Base-by-base conservation (phyloP, 2,888 invertebrate genomes). In the Campaea margaritaria region DNA sequence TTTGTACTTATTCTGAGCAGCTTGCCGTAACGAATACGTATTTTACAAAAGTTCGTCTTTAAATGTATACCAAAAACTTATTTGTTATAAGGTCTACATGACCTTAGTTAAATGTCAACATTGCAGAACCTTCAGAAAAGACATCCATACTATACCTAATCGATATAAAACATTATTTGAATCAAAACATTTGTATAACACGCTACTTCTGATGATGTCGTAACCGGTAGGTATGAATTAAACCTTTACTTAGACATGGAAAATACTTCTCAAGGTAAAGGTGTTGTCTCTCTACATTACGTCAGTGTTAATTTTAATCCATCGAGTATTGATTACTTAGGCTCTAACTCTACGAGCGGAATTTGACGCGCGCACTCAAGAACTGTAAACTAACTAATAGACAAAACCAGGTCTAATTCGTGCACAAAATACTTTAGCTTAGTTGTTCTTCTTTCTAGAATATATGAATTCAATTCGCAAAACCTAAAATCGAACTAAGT, bases 271-370 rank as follows among this genome's bases (percentile, higher is more conserved):
- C 53, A 53, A 39, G 48, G 44, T n/a, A 48, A 55, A 72, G 36
- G 44, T 54, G 56, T 49, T 69, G 65, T 64, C 68, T 64, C 68
- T 66, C 60, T 58, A 57, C 53, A 67, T 82, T 76, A 79, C 82
- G 76, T 82, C 77, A 83, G 56, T 60, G 72, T 75, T 81, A 70
- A 78, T 74, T 79, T 77, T 76, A 76, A 77, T 75, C 72, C 60
- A 58, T 65, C 63, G 66, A 65, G 64, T 68, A 67, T 68, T 71
- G 70, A 75, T 74, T 57, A 68, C 62, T 72, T 36, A 46, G 13
- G 31, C 31, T 31, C 8, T 10, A 10, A 7, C 31, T 31, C 31
- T 10, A 31, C 31, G 31, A 9, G 31, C 31, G 21, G 21, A 5
- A 2, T 2, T 2, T 3, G 21, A 21, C 21, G 21, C 3, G 21